Evolutionary conservation across 1,140 invertebrate species (phyloP), one percentile per base, ranked within the genome.

Genomic region (Triops cancriformis): DNA sequence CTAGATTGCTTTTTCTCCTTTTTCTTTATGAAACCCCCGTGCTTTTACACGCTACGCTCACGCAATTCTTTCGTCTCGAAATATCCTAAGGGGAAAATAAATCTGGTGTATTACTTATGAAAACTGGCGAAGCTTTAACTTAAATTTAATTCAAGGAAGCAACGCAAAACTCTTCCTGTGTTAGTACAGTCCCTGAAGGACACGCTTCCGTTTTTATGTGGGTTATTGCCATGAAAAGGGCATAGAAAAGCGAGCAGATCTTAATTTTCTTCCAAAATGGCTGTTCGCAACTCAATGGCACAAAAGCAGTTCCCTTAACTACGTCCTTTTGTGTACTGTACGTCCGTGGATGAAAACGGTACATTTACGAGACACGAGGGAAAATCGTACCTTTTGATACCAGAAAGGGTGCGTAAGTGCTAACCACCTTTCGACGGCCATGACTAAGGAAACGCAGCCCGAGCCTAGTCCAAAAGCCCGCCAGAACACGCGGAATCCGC

Each of bases 381-480:
- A 77, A 64, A 14, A 72, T 81, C 84, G 85, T 85, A 94, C 93
- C 90, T 93, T 93, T 84, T 94, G 93, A 84, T 94, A 95, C 77
- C 93, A 87, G 82, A 95, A 95, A n/a, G 93, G 93, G 80, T 90
- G 89, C 0, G 93, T 93, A 74, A 95, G 87, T 3, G 93, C 93
- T 79, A 94, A 86, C 89, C 92, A 95, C 77, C 93, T 86, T 84
- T 95, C 93, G 23, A 90, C 88, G 1, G 93, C 93, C 93, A 95
- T 95, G 6, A 94, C 91, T 81, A 92, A 89, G 18, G 93, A 92
- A 72, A 95, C 93, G 84, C 91, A 93, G 7, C 93, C 93, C 26
- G 93, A 94, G 76, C 93, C 92, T 1, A 95, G 86, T 9, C 93
- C 93, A 84, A 95, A 94, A 72, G 91, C 89, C 23, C 93, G 86